These are phyloP conservation scores for Heliconius ismenius DNA, from an alignment of 2,888 invertebrate genomes.

Conservation along the genomic window DNA sequence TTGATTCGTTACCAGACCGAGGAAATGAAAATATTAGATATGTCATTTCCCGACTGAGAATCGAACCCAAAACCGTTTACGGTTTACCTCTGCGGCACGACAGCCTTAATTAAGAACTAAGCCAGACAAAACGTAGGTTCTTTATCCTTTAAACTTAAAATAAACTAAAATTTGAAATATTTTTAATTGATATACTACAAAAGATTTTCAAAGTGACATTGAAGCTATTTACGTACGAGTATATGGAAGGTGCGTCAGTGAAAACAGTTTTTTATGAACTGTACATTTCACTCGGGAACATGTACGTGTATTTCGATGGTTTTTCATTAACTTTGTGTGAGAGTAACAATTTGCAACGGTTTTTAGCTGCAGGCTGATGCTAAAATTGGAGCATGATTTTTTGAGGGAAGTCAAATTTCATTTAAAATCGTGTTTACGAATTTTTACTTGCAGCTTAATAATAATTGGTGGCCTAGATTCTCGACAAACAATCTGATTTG, in stretches of 20 bases:
- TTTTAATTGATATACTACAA: not conserved
- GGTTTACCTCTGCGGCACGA: too few relatives aligned
- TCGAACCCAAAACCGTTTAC: too few relatives aligned
- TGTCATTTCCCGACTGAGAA: too few relatives aligned
- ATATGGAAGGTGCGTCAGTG: not conserved
- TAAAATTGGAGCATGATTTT: constrained; percentile 31
- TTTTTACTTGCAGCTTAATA: constrained; percentile 21
- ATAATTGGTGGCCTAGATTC: constrained; percentile 20
- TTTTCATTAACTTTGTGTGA: constrained; percentile 23
- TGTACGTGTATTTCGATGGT: constrained; percentile 5
- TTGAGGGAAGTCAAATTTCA: constrained; percentile 29
- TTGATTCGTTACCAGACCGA: too few relatives aligned
- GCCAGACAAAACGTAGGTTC: too few relatives aligned
- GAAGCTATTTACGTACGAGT: not conserved
- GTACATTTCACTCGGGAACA: not conserved
- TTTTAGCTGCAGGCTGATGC: constrained; percentile 29
- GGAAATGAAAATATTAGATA: too few relatives aligned
- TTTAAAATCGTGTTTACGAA: constrained; percentile 19
- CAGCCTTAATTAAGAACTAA: too few relatives aligned
- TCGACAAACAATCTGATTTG: constrained; percentile 4
- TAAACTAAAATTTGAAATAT: not conserved
- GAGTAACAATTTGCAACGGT: constrained; percentile 19
- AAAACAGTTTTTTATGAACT: not conserved
- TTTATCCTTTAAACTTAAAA: too few relatives aligned
- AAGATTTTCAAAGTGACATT: not conserved